phyloP scores from a whole-genome alignment of 2,113 vertebrate genomes.

The Genyomyrus donnyi region DNA sequence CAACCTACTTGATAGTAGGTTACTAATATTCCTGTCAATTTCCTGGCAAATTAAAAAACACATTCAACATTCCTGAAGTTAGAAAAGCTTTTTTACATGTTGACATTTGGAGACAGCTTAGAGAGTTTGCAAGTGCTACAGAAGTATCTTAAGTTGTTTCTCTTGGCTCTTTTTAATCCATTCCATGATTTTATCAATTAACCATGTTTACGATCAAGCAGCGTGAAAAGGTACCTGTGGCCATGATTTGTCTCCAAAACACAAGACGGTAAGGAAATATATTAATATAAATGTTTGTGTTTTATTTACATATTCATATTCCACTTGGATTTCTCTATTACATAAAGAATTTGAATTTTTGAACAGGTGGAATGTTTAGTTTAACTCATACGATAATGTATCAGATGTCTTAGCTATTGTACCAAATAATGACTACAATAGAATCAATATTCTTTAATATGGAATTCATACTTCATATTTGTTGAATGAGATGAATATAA shows the following conservation, averaged over 20 bases:
- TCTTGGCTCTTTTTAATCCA: constrained; percentile 31
- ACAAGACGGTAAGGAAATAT: constrained; percentile 29
- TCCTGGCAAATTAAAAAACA: not conserved
- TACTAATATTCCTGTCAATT: not conserved
- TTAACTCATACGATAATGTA: not conserved
- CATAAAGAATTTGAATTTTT: not conserved
- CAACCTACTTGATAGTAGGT: not conserved
- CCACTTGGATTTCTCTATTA: not conserved
- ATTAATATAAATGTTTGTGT: not conserved
- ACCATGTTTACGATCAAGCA: constrained; percentile 9
- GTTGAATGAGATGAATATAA: not conserved
- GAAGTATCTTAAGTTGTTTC: constrained; percentile 49
- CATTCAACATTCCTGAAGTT: not conserved
- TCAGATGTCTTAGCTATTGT: not conserved
- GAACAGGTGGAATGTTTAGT: not conserved
- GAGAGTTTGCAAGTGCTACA: constrained; percentile 55
- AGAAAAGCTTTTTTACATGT: not conserved
- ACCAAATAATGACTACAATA: not conserved
- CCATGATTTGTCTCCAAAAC: constrained; percentile 1
- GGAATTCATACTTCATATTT: not conserved
- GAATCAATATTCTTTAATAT: not conserved
- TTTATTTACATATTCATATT: not conserved
- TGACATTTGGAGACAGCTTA: constrained; percentile 48
- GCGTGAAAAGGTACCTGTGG: not conserved
- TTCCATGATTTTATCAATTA: constrained; percentile 11